Percentiles rank a stretch among this genome's conserved stretches.
Evolutionary conservation across 2,113 vertebrate species (phyloP).

Genomic region (Pterocles burchelli): DNA sequence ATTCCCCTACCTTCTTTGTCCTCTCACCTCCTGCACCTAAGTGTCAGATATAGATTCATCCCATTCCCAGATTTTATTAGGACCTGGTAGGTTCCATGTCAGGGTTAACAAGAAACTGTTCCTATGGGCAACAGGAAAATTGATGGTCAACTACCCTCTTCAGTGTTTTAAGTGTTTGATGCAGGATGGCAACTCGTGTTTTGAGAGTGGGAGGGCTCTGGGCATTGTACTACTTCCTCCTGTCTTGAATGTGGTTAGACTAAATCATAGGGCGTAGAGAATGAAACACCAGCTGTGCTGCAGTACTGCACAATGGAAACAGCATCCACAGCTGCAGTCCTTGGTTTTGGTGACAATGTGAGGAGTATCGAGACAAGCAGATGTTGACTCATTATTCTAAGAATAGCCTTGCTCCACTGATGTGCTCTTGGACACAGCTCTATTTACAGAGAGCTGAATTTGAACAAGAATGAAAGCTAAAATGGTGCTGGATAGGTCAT

Average conservation of each 20-base stretch:
- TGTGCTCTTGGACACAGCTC: conserved; percentile 27
- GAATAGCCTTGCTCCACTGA: conserved; percentile 61
- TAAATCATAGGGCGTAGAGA: conserved; percentile 72
- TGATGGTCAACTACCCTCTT: neutral
- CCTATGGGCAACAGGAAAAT: neutral
- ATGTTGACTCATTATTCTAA: conserved; percentile 53
- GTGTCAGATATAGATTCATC: neutral
- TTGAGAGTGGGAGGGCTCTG: conserved; percentile 54
- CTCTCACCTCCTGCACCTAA: neutral
- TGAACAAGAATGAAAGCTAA: conserved; percentile 14
- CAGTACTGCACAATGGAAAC: conserved; percentile 3
- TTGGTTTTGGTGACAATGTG: conserved; percentile 63
- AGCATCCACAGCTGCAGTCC: conserved; percentile 55
- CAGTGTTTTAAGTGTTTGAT: neutral
- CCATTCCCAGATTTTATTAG: neutral
- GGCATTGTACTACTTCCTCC: conserved; percentile 67
- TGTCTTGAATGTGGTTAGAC: conserved; percentile 68
- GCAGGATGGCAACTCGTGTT: neutral
- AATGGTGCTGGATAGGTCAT: neutral
- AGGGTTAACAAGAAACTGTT: neutral
- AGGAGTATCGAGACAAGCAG: conserved; percentile 60
- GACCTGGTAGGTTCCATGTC: neutral
- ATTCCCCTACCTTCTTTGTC: neutral
- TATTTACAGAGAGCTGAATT: conserved; percentile 1
- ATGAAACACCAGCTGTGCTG: conserved; percentile 65